Evolutionary conservation across 2,797 vertebrate species (phyloP), one percentile per base, ranked within the genome.

Genomic region (Nannoperca obscura): DNA sequence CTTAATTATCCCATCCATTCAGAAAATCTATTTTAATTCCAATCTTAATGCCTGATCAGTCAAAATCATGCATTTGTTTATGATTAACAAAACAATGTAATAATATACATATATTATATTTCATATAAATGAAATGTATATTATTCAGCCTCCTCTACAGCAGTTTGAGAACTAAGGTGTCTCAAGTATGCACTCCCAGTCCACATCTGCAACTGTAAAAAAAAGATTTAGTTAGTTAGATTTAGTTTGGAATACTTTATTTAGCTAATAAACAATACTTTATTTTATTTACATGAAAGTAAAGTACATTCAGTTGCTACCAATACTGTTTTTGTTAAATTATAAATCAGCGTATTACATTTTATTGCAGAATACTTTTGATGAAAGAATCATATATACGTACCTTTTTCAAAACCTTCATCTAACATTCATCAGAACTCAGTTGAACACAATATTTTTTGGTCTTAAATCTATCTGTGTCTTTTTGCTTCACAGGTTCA

Each of bases 401-500:
- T 5, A 54, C 27, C 8, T 12, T 15, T 44, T 24, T 2, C 8
- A 38, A 38, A 42, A 19, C 20, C 11, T 36, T 36, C 7, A 38
- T 30, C 2, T 27, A 27, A 27, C 24, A 27, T 27, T 27, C 24
- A 27, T 27, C 24, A 27, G 24, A 27, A 27, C 8, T 1, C 27
- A 60, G 36, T n/a, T 46, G 4, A 36, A 55, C 38, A 44, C 7
- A 4, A 22, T 38, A 2, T 19, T 4, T 49, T 57, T 76, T 42
- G 17, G 7, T 40, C 5, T 40, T 32, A 71, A 76, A 71, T 15
- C 0, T 34, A 11, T 71, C 2, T 27, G 4, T 62, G 0, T 38
- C 0, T 14, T 67, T 75, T 54, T 52, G 3, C 13, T 64, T 70
- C 10, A 7, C 80, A 94, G 94, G 67, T 93, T 95, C 81, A 77